A percentile compares a stretch with the other conserved stretches of the same genome.
These are phyloP conservation scores for Brachypodius melanocephalos DNA, from an alignment of 2,113 vertebrate species.

Conservation along the genomic window DNA sequence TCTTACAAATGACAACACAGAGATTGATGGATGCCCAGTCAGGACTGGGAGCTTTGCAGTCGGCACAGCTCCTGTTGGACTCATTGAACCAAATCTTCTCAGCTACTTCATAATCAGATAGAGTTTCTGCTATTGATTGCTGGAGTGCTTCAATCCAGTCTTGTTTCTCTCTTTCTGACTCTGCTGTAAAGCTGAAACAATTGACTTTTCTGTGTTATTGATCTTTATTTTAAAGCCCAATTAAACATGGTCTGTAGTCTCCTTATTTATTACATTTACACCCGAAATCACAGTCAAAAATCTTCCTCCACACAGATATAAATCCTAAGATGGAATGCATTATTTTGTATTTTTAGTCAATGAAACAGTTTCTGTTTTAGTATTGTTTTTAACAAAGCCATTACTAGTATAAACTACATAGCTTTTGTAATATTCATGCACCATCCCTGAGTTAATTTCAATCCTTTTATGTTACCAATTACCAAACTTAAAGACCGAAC, in stretches of 20 bases:
- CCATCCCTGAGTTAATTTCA: background rate
- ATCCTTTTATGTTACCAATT: background rate
- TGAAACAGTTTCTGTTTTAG: background rate
- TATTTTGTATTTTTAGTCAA: background rate
- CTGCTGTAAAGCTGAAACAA: conserved; percentile 93
- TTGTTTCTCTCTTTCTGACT: conserved; percentile 90
- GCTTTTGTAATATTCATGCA: background rate
- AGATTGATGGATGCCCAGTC: conserved; percentile 99
- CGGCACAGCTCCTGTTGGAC: conserved; percentile 92
- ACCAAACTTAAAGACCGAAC: background rate
- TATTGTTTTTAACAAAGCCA: background rate
- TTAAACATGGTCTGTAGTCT: conserved; percentile 69
- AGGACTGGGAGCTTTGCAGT: conserved; percentile 84
- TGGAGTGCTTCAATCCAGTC: conserved; percentile 95
- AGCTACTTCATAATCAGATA: conserved; percentile 98
- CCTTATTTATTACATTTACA: conserved; percentile 50
- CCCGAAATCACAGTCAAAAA: conserved; percentile 11
- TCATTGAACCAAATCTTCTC: conserved; percentile 99
- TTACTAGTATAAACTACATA: background rate
- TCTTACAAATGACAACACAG: conserved; percentile 95
- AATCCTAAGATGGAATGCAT: background rate
- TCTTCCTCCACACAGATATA: background rate
- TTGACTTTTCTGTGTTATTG: conserved; percentile 76
- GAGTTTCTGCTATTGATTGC: conserved; percentile 93
- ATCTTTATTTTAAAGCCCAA: conserved; percentile 81